These are phyloP conservation scores for Cyaniris semiargus DNA, from an alignment of 2,888 invertebrate genomes.

Conservation along the genomic window DNA sequence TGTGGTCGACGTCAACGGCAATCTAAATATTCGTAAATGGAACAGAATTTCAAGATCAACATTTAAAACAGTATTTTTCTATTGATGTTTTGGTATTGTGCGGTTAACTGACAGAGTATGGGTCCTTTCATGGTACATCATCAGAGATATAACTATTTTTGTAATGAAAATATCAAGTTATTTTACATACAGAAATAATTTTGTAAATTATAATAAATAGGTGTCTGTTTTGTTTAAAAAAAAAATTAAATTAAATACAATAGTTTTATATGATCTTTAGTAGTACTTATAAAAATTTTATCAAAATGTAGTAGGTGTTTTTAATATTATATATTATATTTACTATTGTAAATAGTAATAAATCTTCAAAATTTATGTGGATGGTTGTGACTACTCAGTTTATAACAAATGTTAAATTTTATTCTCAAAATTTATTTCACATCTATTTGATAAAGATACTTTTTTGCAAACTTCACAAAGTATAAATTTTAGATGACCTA, in stretches of 20 bases:
- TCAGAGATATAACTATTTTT: constrained; percentile 28
- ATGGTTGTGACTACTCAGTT: constrained; percentile 29
- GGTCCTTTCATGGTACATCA: constrained; percentile 1
- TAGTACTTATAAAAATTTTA: constrained; percentile 16
- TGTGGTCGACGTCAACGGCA: constrained; percentile 7
- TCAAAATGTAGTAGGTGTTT: constrained; percentile 2
- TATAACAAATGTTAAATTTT: constrained; percentile 13
- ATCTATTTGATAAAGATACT: background rate
- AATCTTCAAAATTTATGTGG: constrained; percentile 11
- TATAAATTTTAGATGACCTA: background rate
- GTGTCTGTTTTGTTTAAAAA: background rate
- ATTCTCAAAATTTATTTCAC: background rate
- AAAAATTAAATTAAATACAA: background rate
- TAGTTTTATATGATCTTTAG: constrained; percentile 25
- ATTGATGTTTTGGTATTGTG: constrained; percentile 20
- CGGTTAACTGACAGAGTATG: background rate
- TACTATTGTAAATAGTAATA: constrained; percentile 29
- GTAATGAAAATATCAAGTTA: constrained; percentile 15
- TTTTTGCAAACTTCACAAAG: background rate
- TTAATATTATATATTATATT: constrained; percentile 13
- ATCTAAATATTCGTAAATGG: background rate
- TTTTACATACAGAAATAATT: background rate
- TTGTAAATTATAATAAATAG: background rate
- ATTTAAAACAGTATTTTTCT: constrained; percentile 27
- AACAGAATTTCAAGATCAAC: constrained; percentile 12